A percentile compares a stretch with the other conserved stretches of the same genome.
phyloP scores from a whole-genome alignment of 2,113 vertebrate species.

The Mirza zaza region DNA sequence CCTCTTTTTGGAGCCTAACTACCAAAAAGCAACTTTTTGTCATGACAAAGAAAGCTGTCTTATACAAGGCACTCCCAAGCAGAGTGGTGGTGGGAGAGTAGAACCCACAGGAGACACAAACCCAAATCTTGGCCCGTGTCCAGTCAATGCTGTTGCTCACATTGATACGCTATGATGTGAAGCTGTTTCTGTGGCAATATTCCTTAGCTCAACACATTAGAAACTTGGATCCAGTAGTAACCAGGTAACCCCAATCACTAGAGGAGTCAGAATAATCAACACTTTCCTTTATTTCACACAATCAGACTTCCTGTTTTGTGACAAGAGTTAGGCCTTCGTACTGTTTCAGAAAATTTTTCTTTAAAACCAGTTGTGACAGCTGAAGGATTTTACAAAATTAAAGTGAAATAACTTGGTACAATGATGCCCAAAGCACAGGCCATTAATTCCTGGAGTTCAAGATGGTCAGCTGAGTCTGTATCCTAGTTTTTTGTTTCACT shows the following conservation, averaged over 20 bases:
- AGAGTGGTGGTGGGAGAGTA: neutral
- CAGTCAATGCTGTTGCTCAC: neutral
- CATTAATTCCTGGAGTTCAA: neutral
- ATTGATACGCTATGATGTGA: neutral
- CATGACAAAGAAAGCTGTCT: neutral
- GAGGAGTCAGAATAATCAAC: neutral
- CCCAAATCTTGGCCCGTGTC: neutral
- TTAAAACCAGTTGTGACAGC: conserved; percentile 42
- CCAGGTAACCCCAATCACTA: neutral
- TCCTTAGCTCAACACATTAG: neutral
- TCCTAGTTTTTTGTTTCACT: neutral
- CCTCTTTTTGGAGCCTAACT: neutral
- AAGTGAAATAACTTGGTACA: neutral
- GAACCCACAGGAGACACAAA: neutral
- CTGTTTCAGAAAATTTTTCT: neutral
- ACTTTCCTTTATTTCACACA: neutral
- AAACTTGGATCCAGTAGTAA: neutral
- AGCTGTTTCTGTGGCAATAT: neutral
- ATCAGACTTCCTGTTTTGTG: conserved; percentile 41
- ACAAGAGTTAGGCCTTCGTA: neutral
- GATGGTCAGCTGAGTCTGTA: neutral
- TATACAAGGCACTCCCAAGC: neutral
- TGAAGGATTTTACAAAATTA: conserved; percentile 45
- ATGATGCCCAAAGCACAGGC: neutral
- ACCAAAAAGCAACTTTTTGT: neutral